phyloP scores from a whole-genome alignment of 1,140 invertebrate genomes.

The Parapsyche elsis region DNA sequence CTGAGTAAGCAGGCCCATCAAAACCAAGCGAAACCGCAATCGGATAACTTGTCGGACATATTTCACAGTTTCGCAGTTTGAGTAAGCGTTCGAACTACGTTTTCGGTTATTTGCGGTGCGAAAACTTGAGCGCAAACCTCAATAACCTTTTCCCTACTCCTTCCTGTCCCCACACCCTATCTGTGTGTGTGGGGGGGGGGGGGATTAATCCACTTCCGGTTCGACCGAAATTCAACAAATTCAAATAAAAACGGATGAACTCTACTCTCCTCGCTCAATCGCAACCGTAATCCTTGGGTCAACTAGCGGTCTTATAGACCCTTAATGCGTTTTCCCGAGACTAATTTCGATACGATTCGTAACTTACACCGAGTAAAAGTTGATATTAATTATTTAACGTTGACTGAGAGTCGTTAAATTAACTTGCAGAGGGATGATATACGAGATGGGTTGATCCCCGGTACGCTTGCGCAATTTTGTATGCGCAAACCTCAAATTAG shows the following conservation, averaged over 20 bases:
- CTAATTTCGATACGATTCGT: not conserved
- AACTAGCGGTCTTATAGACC: not conserved
- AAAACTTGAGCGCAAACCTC: not conserved
- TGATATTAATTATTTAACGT: no score
- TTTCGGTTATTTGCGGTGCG: not conserved
- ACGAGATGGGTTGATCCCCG: not conserved
- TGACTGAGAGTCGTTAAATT: not conserved
- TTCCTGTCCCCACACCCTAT: no score
- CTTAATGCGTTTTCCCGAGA: not conserved
- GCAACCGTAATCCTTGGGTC: constrained; percentile 1
- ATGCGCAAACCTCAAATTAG: constrained; percentile 10
- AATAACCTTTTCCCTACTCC: not conserved
- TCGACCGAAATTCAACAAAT: not conserved
- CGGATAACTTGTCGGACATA: not conserved
- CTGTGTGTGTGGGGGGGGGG: no score
- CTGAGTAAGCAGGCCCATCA: no score
- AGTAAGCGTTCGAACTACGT: not conserved
- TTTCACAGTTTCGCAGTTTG: not conserved
- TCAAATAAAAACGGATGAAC: constrained; percentile 22
- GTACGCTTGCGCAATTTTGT: not conserved
- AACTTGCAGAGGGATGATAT: not conserved
- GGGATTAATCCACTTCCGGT: not conserved
- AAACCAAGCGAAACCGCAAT: not conserved
- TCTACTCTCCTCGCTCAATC: not conserved
- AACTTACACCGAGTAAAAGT: not conserved